Evolutionary conservation across 2,113 vertebrate genomes (phyloP), one percentile per base, ranked within the genome.

Genomic region (Solea solea): DNA sequence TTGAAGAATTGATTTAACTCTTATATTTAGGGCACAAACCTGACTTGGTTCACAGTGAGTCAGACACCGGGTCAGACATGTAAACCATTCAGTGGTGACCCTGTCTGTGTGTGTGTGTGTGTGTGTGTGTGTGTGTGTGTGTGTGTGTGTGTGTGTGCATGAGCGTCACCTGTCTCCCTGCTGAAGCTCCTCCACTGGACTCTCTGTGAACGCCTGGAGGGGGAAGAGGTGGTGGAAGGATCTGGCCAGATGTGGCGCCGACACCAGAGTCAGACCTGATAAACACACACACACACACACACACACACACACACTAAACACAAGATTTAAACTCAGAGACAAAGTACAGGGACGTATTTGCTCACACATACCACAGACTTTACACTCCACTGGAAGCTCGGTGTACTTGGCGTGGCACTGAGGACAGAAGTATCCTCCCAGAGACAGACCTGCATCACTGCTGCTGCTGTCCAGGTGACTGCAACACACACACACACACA

Each of bases 181-280:
- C 34, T 90, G 86, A 67, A 92, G 86, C 39, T 95, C 91, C 70
- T 94, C 92, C 7, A 95, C 49, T 0, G 92, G 57, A 60, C 85
- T 80, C 92, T 99, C 97, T 86, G 87, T 88, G 81, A 98, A 99
- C 34, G 91, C 86, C 80, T 96, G 94, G 80, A 99, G 92, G 67
- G 98, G 97, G 89, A 99, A 99, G n/a, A 99, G 94, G 69, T 99
- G 98, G 80, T 99, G 98, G 58, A 99, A 99, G 63, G 98, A 99
- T 12, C 97, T 91, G 77, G 97, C 97, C 64, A 99, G 88, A 65
- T 99, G 98, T 57, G 97, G 97, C n/a, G 98, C 98, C 34, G 96
- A 98, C 50, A 99, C 98, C 83, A 99, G 90, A 0, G 97, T 98
- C 82, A 99, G 93, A 83, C 96, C 98, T 99, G 44, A 12, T 55